A percentile compares a stretch with the other conserved stretches of the same genome.
These are phyloP conservation scores for Cheilinus undulatus DNA, from an alignment of 2,113 vertebrate genomes.

Conservation along the genomic window DNA sequence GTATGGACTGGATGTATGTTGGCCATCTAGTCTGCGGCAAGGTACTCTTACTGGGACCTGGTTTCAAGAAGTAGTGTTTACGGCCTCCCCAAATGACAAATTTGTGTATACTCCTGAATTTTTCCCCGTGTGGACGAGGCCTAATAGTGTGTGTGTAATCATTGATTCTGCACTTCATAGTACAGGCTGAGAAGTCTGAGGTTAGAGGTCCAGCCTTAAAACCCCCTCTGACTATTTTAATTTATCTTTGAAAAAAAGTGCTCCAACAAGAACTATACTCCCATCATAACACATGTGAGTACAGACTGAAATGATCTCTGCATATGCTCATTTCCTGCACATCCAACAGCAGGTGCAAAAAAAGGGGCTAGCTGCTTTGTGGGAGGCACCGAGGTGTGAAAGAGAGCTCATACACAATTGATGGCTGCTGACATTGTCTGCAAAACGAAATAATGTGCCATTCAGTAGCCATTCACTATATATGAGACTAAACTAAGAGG, in stretches of 20 bases:
- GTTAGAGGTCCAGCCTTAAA: constrained; percentile 22
- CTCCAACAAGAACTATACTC: no score
- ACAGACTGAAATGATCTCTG: constrained; percentile 22
- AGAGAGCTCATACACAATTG: constrained; percentile 71
- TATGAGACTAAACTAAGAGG: constrained; percentile 69
- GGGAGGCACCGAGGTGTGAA: constrained; percentile 64
- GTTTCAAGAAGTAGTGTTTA: no score
- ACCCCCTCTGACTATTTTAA: constrained; percentile 10
- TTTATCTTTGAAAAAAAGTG: constrained; percentile 2
- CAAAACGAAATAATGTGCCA: constrained; percentile 72
- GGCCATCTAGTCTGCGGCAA: no score
- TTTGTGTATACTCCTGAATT: neutral
- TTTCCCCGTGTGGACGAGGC: neutral
- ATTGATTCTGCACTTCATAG: neutral
- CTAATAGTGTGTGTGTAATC: neutral
- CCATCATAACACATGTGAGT: no score
- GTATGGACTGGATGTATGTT: no score
- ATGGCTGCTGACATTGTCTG: constrained; percentile 70
- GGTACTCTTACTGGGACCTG: no score
- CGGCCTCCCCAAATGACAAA: no score
- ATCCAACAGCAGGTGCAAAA: constrained; percentile 53
- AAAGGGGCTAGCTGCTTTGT: constrained; percentile 54
- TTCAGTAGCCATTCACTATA: constrained; percentile 73
- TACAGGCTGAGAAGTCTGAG: constrained; percentile 7
- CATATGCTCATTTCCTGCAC: constrained; percentile 40